Conservation (phyloP, 2,888 invertebrate genomes). For the Nasonia oneida region DNA sequence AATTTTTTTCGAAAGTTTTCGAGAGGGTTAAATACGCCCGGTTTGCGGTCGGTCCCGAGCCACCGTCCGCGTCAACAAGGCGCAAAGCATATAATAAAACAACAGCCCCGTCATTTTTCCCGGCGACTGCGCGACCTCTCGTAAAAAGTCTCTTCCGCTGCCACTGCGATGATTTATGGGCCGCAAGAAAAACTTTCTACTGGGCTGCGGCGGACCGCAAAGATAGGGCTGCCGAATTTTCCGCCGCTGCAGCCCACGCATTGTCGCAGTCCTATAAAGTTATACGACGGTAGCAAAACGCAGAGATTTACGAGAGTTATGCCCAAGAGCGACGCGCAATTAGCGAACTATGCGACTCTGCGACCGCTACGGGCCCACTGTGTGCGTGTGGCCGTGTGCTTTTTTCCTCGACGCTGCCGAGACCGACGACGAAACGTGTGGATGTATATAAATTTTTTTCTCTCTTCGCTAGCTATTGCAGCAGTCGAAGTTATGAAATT, state of each 20-base stretch:
- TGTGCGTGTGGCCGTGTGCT: background rate
- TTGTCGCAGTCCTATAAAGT: conserved; percentile 54
- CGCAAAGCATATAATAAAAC: conserved; percentile 38
- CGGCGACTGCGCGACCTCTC: background rate
- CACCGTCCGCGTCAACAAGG: conserved; percentile 27
- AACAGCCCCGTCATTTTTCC: background rate
- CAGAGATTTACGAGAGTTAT: conserved; percentile 38
- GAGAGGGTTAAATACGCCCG: conserved; percentile 33
- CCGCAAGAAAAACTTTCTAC: conserved; percentile 48
- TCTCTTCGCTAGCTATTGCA: background rate
- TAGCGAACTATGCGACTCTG: conserved; percentile 35
- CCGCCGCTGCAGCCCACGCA: background rate
- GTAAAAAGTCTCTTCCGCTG: conserved; percentile 20
- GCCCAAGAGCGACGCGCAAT: conserved; percentile 3
- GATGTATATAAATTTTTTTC: conserved; percentile 15
- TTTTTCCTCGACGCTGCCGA: background rate
- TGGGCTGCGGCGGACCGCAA: conserved; percentile 40
- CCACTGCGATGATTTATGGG: conserved; percentile 44
- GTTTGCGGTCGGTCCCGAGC: conserved; percentile 39
- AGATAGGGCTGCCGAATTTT: background rate
- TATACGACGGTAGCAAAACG: conserved; percentile 47
- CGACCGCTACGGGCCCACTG: background rate
- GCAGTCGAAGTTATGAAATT: conserved; percentile 3
- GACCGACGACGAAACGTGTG: background rate
- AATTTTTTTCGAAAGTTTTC: conserved; percentile 30